Evolutionary conservation across 2,113 vertebrate genomes (phyloP), one percentile per base, ranked within the genome.

Genomic region (Silurus glanis): DNA sequence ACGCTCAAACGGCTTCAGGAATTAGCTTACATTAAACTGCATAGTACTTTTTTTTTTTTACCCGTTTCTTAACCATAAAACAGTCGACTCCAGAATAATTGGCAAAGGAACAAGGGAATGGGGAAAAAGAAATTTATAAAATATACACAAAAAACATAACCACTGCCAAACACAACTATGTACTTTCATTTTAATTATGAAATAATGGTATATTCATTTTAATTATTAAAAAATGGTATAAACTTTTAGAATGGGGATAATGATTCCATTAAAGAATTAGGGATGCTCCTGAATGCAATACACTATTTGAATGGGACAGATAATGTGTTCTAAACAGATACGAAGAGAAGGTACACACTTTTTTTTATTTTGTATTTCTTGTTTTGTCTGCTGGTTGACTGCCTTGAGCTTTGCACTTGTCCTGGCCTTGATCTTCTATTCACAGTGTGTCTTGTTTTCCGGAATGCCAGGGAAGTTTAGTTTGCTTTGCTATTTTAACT

Each of bases 11-110:
- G 56, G n/a, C 37, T 62, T 74, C 85, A 62, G 23, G 47, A 82
- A 53, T 74, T 62, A 74, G 23, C 25, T 61, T 81, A 86, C 53
- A 76, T 83, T 76, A 87, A 53, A 87, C 49, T 87, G 75, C 59
- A 45, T 78, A 47, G 23, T 66, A 13, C 78, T 49, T 62, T 62
- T 25, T 13, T 13, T 81, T 49, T 62, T 62, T 25, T 13, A 13
- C 72, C 53, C 23, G 72, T 72, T 86, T 82, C 56, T 45, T 7
- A 16, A 67, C 47, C 17, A 51, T 81, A 82, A 56, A 14, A 47
- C 64, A 59, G 61, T 67, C 75, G 67, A 79, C 8, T 37, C 7
- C n/a, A 28, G 76, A 79, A 58, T 80, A 59, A 80, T 59, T 59
- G 13, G 25, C 76, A 56, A 13, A 8, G 23, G 47, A 75, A 37